These are phyloP conservation scores for Lophotis ruficrista DNA, from an alignment of 2,113 vertebrate genomes.

Conservation along the genomic window DNA sequence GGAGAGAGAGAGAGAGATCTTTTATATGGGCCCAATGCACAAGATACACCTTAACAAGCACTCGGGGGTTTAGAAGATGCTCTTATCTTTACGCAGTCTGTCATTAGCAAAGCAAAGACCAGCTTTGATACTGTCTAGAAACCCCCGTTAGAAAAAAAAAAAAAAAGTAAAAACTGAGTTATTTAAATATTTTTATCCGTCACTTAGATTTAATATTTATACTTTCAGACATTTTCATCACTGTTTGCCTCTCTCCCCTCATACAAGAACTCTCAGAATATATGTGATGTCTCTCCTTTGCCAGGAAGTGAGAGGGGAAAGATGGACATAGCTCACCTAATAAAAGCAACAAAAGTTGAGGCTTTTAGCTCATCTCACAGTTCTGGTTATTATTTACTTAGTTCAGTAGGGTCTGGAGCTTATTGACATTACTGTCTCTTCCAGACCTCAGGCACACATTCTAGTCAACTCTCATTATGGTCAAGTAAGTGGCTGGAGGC, in stretches of 20 bases:
- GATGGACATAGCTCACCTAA: not conserved
- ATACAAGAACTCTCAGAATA: not conserved
- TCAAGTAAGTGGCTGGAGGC: not conserved
- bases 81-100: not conserved
- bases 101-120: not conserved
- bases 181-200: not conserved
- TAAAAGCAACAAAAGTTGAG: not conserved
- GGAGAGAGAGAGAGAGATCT: not conserved
- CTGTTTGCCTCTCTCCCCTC: not conserved
- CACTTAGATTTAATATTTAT: not conserved
- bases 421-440: not conserved
- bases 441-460: not conserved
- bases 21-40: not conserved
- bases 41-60: not conserved
- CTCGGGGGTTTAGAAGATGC: not conserved
- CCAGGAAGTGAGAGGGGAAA: not conserved
- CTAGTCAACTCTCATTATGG: not conserved
- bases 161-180: not conserved
- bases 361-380: not conserved
- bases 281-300: not conserved
- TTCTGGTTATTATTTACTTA: not conserved
- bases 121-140: not conserved
- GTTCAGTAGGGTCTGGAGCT: not conserved
- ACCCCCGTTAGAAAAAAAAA: rapidly evolving
- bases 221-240: not conserved